A percentile compares a stretch with the other conserved stretches of the same genome.
Evolutionary conservation across 1,140 invertebrate genomes (phyloP).

Genomic region (Aphaenogaster ashmeadi): DNA sequence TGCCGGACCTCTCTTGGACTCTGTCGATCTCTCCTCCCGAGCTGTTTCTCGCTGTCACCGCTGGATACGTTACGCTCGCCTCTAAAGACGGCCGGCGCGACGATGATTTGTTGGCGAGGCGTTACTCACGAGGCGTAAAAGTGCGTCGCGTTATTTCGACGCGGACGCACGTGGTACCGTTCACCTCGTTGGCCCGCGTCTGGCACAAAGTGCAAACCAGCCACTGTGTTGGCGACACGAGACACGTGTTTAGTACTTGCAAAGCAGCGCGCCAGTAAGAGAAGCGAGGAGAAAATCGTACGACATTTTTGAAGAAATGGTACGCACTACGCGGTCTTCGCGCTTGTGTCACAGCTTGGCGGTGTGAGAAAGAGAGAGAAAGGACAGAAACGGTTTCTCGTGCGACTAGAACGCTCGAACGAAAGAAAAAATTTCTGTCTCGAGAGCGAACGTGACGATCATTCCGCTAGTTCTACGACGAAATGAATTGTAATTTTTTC

Average conservation of each 20-base stretch:
- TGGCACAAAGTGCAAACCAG: constrained; percentile 28
- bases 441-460: background rate
- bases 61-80: background rate
- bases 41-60: constrained; percentile 10
- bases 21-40: constrained; percentile 37
- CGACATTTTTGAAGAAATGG: constrained; percentile 36
- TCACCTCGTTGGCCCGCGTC: background rate
- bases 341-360: background rate
- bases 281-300: background rate
- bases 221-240: constrained; percentile 21
- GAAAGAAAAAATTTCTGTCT: background rate
- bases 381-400: background rate
- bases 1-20: constrained; percentile 16
- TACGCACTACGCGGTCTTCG: too few species aligned
- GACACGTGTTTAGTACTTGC: constrained; percentile 65
- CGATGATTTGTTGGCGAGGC: constrained; percentile 85
- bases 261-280: background rate
- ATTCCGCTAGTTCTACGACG: background rate
- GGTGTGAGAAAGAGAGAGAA: background rate
- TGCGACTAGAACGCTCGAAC: background rate
- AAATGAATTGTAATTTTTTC: background rate
- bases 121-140: constrained; percentile 78
- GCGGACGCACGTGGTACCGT: background rate
- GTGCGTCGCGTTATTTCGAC: constrained; percentile 56
- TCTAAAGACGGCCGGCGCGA: constrained; percentile 68